phyloP scores from a whole-genome alignment of 2,113 vertebrate genomes.

The Heliornis fulica region DNA sequence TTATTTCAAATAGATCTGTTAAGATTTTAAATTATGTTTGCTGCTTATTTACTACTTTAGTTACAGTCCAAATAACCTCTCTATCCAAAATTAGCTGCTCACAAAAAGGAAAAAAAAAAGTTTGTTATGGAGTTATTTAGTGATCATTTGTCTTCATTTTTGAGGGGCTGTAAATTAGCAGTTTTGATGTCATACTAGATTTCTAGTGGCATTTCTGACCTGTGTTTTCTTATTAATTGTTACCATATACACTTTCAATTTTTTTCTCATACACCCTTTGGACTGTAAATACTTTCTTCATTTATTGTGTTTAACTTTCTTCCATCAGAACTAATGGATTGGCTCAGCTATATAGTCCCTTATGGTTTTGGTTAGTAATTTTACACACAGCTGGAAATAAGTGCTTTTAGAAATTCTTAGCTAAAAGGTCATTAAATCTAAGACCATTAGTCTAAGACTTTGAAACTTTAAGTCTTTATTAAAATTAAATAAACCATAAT shows the following conservation, averaged over 20 bases:
- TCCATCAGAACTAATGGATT: not conserved
- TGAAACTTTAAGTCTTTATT: not conserved
- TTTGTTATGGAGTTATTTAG: not conserved
- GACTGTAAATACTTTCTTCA: not conserved
- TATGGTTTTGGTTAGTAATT: not conserved
- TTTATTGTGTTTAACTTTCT: not conserved
- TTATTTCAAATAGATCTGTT: not conserved
- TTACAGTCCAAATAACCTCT: not conserved
- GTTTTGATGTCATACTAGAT: not conserved
- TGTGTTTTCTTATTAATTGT: not conserved
- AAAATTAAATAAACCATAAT: not conserved
- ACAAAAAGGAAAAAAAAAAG: not conserved
- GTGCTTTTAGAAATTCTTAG: not conserved
- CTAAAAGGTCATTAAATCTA: not conserved
- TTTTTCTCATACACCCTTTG: not conserved
- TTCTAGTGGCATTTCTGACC: not conserved
- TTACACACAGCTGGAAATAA: not conserved
- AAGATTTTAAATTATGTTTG: not conserved
- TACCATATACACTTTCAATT: not conserved
- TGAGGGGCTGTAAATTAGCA: not conserved
- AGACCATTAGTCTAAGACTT: not conserved
- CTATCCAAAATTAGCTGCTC: not conserved
- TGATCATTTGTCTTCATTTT: not conserved
- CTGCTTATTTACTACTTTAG: not conserved
- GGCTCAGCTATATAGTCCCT: not conserved